These are phyloP conservation scores for Euclidia mi DNA, from an alignment of 2,888 invertebrate genomes.

Conservation along the genomic window DNA sequence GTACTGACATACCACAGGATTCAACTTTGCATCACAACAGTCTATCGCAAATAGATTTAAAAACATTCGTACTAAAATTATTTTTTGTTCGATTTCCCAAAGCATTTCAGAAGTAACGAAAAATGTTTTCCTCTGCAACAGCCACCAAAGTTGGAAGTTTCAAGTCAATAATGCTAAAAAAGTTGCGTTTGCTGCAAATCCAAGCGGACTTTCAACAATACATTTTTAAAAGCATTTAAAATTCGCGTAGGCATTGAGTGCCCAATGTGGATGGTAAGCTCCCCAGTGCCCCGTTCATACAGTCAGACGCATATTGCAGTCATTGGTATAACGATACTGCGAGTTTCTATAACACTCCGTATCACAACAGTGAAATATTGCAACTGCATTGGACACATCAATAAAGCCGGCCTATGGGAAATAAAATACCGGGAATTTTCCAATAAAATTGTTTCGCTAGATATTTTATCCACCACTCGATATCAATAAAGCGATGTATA, in stretches of 20 bases:
- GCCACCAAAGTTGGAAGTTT: slow-evolving; percentile 28
- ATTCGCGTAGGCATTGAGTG: slow-evolving; percentile 58
- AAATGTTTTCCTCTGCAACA: slow-evolving; percentile 26
- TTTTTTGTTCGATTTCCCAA: slow-evolving; percentile 6
- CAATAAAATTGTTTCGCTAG: slow-evolving; percentile 5
- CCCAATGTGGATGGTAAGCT: slow-evolving; percentile 66
- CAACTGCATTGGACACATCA: too few species aligned
- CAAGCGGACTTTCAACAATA: slow-evolving; percentile 46
- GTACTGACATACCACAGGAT: too few species aligned
- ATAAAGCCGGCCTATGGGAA: slow-evolving; percentile 42
- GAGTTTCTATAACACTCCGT: slow-evolving; percentile 35
- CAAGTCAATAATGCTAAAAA: slow-evolving; percentile 45
- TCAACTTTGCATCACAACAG: not conserved
- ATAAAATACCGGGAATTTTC: slow-evolving; percentile 22
- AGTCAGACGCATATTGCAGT: slow-evolving; percentile 65
- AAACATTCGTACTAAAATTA: slow-evolving; percentile 7
- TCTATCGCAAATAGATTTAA: slow-evolving; percentile 2
- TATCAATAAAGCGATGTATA: too few species aligned
- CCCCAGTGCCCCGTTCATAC: slow-evolving; percentile 62
- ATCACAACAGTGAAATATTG: slow-evolving; percentile 52
- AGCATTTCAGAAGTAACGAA: slow-evolving; percentile 20
- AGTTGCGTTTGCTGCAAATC: slow-evolving; percentile 29
- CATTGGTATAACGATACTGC: slow-evolving; percentile 54
- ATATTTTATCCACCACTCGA: not conserved
- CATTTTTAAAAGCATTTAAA: slow-evolving; percentile 67